These are phyloP conservation scores for Proisotoma minuta DNA, from an alignment of 2,888 invertebrate genomes.

Conservation along the genomic window DNA sequence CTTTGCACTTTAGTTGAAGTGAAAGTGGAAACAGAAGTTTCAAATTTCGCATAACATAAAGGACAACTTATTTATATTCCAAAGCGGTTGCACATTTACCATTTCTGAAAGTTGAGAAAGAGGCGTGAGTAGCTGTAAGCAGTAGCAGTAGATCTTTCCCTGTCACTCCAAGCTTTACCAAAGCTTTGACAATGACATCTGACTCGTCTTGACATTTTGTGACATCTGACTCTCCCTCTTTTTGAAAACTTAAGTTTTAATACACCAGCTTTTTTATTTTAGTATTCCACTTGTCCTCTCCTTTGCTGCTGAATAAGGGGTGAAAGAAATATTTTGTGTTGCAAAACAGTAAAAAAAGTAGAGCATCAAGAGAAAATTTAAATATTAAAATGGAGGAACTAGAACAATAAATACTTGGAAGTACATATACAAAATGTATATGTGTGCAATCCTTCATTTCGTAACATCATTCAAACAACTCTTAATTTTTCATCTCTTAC, in stretches of 20 bases:
- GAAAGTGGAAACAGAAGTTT: too few relatives aligned
- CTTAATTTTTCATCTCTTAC: conserved; percentile 10
- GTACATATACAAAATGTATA: too few relatives aligned
- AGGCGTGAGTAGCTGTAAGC: neutral
- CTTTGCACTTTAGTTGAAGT: too few relatives aligned
- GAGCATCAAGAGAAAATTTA: neutral
- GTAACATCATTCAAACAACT: conserved; percentile 2
- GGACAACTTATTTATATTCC: conserved; percentile 15
- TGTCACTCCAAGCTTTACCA: conserved; percentile 14
- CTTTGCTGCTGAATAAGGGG: neutral
- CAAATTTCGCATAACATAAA: neutral
- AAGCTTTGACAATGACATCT: conserved; percentile 17
- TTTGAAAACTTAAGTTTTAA: conserved; percentile 15
- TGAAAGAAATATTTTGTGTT: neutral
- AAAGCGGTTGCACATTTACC: conserved; percentile 4
- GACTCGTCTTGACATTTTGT: conserved; percentile 11
- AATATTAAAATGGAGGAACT: neutral
- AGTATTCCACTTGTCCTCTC: too few relatives aligned
- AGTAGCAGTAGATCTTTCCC: conserved; percentile 16
- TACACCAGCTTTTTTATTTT: too few relatives aligned
- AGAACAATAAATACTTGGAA: too few relatives aligned
- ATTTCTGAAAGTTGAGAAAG: neutral
- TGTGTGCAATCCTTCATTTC: neutral
- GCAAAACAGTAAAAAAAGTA: neutral
- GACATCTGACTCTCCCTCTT: conserved; percentile 15